These are phyloP conservation scores for Macrochelys suwanniensis DNA, from an alignment of 2,797 vertebrate genomes.

Conservation along the genomic window DNA sequence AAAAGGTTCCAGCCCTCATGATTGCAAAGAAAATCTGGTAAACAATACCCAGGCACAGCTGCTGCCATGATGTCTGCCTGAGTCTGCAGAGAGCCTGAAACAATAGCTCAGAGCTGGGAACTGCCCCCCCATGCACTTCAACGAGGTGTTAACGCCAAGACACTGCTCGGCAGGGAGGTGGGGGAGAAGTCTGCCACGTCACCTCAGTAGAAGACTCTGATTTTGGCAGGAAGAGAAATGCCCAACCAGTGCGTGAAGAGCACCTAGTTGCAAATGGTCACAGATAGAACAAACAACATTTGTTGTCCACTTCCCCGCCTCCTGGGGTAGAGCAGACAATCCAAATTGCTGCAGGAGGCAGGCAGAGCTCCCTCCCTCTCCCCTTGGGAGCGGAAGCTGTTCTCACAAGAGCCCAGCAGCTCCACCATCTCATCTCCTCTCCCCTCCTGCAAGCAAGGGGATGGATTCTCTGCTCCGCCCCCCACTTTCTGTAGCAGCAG, in stretches of 20 bases:
- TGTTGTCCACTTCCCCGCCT: neutral
- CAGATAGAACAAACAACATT: neutral
- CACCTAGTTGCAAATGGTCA: neutral
- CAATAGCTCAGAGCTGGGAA: neutral
- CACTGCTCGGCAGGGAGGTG: fast-evolving
- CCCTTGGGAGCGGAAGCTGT: too few species aligned
- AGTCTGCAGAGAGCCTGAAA: neutral
- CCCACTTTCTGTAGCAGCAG: neutral
- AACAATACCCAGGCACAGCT: neutral
- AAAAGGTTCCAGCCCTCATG: neutral
- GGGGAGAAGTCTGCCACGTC: neutral
- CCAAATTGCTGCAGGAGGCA: too few species aligned
- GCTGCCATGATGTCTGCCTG: neutral
- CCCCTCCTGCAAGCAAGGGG: neutral
- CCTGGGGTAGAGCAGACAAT: too few species aligned
- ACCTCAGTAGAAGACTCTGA: neutral
- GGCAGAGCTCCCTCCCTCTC: too few species aligned
- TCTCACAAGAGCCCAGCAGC: neutral
- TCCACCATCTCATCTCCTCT: neutral
- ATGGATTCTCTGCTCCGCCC: neutral
- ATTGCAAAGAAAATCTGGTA: neutral
- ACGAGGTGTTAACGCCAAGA: neutral
- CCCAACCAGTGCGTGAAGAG: neutral
- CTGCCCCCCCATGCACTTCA: neutral
- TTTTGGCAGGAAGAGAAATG: neutral